These are phyloP conservation scores for Scomber japonicus DNA, from an alignment of 2,113 vertebrate species.

Conservation along the genomic window DNA sequence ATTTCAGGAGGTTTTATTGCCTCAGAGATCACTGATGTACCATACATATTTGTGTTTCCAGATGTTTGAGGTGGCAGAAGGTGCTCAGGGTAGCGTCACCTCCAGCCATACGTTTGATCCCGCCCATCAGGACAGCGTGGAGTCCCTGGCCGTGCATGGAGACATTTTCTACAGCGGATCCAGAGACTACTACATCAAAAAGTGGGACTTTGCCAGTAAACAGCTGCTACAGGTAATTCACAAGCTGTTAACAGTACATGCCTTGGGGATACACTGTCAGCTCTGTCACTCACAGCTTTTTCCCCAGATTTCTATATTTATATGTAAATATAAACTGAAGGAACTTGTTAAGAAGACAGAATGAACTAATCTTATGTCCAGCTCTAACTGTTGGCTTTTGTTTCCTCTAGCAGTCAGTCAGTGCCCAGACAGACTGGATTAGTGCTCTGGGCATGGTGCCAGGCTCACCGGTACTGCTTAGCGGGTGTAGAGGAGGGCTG, in stretches of 20 bases:
- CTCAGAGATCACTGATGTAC: neutral
- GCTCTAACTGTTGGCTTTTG: neutral
- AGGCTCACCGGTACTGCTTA: conserved; percentile 86
- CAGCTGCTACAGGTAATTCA: conserved; percentile 89
- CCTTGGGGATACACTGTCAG: neutral
- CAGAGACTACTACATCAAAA: conserved; percentile 94
- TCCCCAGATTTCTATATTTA: neutral
- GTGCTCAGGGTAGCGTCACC: conserved; percentile 91
- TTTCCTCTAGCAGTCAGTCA: conserved; percentile 89
- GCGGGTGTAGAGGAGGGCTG: conserved; percentile 92
- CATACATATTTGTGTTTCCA: conserved; percentile 59
- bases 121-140: conserved; percentile 93
- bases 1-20: neutral
- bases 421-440: conserved; percentile 92
- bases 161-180: conserved; percentile 93
- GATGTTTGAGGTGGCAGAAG: conserved; percentile 97
- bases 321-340: neutral
- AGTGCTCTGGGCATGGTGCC: conserved; percentile 91
- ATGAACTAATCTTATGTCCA: neutral
- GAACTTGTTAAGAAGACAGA: neutral
- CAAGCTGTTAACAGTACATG: neutral
- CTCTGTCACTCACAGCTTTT: neutral
- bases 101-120: conserved; percentile 92
- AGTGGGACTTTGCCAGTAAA: conserved; percentile 94
- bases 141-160: conserved; percentile 89